These are phyloP conservation scores for Oreochromis aureus DNA, from an alignment of 2,113 vertebrate species.

Conservation along the genomic window DNA sequence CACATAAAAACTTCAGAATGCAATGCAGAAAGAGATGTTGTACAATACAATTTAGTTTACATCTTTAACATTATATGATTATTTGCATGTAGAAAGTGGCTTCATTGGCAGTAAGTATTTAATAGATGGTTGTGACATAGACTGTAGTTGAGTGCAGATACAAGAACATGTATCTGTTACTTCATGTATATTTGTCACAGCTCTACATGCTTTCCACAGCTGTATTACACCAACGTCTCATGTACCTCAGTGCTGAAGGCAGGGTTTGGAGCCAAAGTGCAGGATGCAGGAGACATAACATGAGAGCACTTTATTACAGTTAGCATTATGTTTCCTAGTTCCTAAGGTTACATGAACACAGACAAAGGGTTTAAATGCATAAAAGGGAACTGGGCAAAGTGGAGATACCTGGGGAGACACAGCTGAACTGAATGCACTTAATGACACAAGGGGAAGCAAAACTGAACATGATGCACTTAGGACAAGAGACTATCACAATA, in stretches of 20 bases:
- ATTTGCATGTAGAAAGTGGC: no score
- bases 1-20: no score
- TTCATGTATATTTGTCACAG: background rate
- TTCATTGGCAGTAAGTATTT: background rate
- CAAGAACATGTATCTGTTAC: background rate
- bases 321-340: background rate
- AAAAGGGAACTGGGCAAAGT: background rate
- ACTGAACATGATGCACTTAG: background rate
- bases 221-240: background rate
- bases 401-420: background rate
- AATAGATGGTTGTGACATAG: background rate
- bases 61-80: no score
- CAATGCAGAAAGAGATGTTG: no score
- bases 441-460: background rate
- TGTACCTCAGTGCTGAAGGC: background rate
- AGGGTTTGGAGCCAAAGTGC: no score
- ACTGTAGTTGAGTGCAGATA: background rate
- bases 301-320: background rate
- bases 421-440: background rate
- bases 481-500: background rate
- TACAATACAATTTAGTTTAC: no score
- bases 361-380: background rate
- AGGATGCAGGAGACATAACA: background rate
- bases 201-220: background rate
- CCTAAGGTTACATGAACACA: background rate